A percentile compares a stretch with the other conserved stretches of the same genome.
phyloP scores from a whole-genome alignment of 1,140 invertebrate genomes.

The Lepidurus apus region DNA sequence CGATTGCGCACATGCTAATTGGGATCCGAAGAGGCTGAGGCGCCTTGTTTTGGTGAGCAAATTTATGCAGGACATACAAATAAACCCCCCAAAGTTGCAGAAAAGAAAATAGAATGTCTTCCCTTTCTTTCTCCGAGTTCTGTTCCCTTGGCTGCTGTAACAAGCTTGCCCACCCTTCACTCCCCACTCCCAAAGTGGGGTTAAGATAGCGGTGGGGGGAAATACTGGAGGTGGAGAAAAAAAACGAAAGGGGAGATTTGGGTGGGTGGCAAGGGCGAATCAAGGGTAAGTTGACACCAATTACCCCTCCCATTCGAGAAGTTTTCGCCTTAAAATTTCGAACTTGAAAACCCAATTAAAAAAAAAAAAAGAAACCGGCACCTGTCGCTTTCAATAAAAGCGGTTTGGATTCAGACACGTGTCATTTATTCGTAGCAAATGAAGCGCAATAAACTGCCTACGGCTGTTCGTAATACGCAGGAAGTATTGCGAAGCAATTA shows the following conservation, averaged over 20 bases:
- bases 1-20: not conserved
- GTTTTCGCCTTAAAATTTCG: not conserved
- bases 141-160: not conserved
- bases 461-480: too few species aligned
- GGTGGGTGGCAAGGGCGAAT: not conserved
- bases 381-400: not conserved
- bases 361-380: not conserved
- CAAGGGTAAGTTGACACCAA: constrained; percentile 11
- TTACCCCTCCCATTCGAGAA: not conserved
- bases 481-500: too few species aligned
- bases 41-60: not conserved
- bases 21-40: not conserved
- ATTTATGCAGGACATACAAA: not conserved
- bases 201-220: not conserved
- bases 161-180: not conserved
- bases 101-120: not conserved
- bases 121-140: not conserved
- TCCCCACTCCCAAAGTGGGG: not conserved
- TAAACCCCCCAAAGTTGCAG: not conserved
- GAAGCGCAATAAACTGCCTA: too few species aligned
- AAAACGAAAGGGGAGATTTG: not conserved
- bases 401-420: not conserved
- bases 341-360: not conserved
- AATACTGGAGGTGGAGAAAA: not conserved
- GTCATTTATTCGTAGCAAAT: too few species aligned